Percentiles rank a stretch among this genome's conserved stretches.
Evolutionary conservation across 2,797 vertebrate species (phyloP).

Genomic region (Pseudochirops cupreus): DNA sequence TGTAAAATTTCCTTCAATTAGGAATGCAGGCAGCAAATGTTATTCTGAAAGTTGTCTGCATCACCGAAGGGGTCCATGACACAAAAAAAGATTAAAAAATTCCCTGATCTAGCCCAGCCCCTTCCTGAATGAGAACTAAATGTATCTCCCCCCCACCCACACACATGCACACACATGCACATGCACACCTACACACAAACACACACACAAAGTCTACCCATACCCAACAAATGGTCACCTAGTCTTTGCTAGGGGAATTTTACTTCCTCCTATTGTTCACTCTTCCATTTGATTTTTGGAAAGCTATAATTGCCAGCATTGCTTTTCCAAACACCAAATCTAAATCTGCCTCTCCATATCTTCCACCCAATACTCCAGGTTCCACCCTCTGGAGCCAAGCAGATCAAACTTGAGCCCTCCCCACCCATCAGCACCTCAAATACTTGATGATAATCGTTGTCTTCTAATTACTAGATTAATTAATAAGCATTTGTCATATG

Average conservation of each 20-base stretch:
- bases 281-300: neutral
- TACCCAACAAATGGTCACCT: neutral
- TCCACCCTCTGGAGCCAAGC: neutral
- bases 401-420: neutral
- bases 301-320: neutral
- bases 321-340: neutral
- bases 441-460: neutral
- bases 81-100: neutral
- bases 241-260: neutral
- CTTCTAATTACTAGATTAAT: neutral
- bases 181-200: too few relatives aligned
- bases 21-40: neutral
- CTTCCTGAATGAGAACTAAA: neutral
- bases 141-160: neutral
- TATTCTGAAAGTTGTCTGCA: neutral
- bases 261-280: neutral
- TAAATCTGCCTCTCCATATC: neutral
- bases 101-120: neutral
- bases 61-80: neutral
- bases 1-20: neutral
- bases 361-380: neutral
- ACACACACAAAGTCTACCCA: neutral
- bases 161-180: too few relatives aligned
- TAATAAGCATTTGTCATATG: neutral
- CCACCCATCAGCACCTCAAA: neutral